Evolutionary conservation across 2,888 invertebrate species (phyloP), one percentile per base, ranked within the genome.

Genomic region (Entomobrya multifasciata): DNA sequence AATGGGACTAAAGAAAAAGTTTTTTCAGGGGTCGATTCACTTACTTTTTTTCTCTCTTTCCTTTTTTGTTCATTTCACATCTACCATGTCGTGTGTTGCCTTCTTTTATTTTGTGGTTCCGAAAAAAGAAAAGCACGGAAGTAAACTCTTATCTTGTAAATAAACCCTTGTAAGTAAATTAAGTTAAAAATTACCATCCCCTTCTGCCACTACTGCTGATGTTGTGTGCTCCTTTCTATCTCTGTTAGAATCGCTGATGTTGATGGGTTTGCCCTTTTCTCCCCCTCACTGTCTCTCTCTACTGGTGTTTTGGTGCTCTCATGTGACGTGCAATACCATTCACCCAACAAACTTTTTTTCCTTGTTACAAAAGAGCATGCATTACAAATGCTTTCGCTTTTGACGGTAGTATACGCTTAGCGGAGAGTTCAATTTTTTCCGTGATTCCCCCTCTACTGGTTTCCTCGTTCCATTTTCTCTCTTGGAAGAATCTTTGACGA

Each of bases 141-240:
- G 78, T 57, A 44, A 55, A 76, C 78, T 78, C 78, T 85, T 85
- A 85, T 85, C 78, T 85, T 85, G 78, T 78, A 72, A 85, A 78
- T 78, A 85, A 85, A 85, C 85, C 85, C 78, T 78, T 85, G 85
- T 78, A 85, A 85, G 70, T 85, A 85, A 85, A 85, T 85, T 85
- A 85, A 85, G 85, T 85, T 85, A 85, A 85, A 85, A 85, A 85
- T 85, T 85, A 78, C 60, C 36, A 65, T 78, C 60, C 65, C 84
- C 36, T 49, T 79, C 22, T 79, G 11, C 57, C 11, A n/a, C 49
- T 74, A 22, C n/a, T 22, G 15, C 20, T 44, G 11, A 17, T 20
- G 17, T 17, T 76, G 52, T 55, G 44, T 55, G 27, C 55, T 76
- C 55, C n/a, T 52, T 20, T 76, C 22, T 47, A 13, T 27, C 10